Percentiles rank a stretch among this genome's conserved stretches.
Conservation (phyloP, 2,797 vertebrate species). For the Pangasius mekongensis region DNA sequence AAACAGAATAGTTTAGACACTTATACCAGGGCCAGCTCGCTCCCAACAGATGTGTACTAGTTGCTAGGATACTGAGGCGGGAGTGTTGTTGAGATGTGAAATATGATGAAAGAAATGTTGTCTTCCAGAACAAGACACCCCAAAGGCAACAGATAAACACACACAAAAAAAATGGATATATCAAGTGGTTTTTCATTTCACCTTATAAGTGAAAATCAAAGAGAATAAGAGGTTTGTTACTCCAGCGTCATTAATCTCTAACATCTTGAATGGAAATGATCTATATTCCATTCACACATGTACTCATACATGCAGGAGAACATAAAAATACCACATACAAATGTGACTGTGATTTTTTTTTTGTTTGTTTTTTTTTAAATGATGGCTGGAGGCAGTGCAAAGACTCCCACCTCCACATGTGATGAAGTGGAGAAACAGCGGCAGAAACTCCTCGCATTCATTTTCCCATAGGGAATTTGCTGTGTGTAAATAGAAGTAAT, state of each 20-base stretch:
- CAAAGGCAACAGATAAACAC: slow-evolving; percentile 43
- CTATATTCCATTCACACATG: background rate
- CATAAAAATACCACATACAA: slow-evolving; percentile 5
- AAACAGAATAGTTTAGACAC: slow-evolving; percentile 49
- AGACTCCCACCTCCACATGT: slow-evolving; percentile 19
- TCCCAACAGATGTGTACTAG: slow-evolving; percentile 56
- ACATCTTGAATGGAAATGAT: slow-evolving; percentile 1
- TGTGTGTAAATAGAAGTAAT: background rate
- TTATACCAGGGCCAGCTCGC: slow-evolving; percentile 43
- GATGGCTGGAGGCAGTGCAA: slow-evolving; percentile 4
- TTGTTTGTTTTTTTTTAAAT: background rate
- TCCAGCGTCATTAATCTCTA: background rate
- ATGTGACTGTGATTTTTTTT: slow-evolving; percentile 3
- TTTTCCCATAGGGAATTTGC: background rate
- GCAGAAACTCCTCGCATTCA: background rate
- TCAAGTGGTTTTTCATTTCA: slow-evolving; percentile 24
- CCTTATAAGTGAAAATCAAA: slow-evolving; percentile 26
- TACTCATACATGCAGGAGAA: background rate
- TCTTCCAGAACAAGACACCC: slow-evolving; percentile 49
- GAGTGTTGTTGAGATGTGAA: slow-evolving; percentile 55
- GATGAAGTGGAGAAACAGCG: background rate
- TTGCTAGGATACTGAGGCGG: slow-evolving; percentile 60
- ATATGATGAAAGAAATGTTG: slow-evolving; percentile 55
- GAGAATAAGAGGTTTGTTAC: slow-evolving; percentile 5
- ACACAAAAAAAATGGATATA: slow-evolving; percentile 8